Conservation (phyloP, 92 coral and sea anemone genomes). For the Actinernus sp. region DNA sequence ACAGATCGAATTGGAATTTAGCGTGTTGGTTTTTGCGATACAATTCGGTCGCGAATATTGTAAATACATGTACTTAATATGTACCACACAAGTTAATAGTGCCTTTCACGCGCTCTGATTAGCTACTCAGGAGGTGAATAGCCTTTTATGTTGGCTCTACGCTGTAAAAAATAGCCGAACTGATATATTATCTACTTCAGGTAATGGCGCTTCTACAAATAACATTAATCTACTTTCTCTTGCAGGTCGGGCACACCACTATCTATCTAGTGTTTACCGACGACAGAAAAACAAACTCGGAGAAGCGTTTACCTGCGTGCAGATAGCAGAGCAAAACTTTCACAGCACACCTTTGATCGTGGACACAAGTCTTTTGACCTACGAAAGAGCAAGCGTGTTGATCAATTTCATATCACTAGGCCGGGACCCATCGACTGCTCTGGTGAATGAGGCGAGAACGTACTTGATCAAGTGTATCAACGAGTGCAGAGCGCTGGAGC, state of each 20-base stretch:
- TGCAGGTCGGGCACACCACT: conserved; percentile 42
- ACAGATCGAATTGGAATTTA: no score
- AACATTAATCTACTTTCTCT: no score
- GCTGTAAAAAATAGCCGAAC: no score
- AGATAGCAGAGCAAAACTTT: conserved; percentile 50
- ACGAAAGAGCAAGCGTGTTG: conserved; percentile 71
- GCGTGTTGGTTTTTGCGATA: no score
- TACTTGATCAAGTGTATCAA: conserved; percentile 60
- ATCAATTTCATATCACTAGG: conserved; percentile 43
- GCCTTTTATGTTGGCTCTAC: no score
- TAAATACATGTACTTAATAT: no score
- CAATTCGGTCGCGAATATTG: no score
- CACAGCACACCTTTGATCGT: conserved; percentile 24
- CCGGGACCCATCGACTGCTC: conserved; percentile 8
- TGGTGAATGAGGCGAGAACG: conserved; percentile 20
- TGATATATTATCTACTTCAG: no score
- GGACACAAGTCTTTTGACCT: conserved; percentile 55
- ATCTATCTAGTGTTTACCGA: conserved; percentile 63
- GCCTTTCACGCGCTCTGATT: no score
- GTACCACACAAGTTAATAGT: no score
- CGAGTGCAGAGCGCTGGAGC: conserved; percentile 39
- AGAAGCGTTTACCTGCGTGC: conserved; percentile 37
- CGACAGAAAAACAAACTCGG: conserved; percentile 50
- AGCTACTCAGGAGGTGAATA: no score
- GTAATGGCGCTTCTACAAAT: no score